Evolutionary conservation across 2,113 vertebrate genomes (phyloP).

Genomic region (Macroglossus sobrinus): DNA sequence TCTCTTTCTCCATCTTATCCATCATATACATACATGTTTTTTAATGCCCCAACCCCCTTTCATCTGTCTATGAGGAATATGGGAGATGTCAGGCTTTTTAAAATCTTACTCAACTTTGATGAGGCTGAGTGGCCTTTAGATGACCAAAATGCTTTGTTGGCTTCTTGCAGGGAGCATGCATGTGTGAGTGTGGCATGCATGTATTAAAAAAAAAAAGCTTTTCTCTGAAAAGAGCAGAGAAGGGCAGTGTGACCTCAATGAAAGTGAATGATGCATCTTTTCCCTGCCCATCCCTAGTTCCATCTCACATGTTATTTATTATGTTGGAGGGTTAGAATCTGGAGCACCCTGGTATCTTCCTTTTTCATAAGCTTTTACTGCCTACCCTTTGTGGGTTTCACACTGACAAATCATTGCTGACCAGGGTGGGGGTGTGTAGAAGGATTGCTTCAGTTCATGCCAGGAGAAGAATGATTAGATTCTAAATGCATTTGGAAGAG

Average conservation of each 20-base stretch:
- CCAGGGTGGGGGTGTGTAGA: background rate
- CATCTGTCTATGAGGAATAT: conserved; percentile 60
- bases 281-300: conserved; percentile 19
- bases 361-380: conserved; percentile 22
- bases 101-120: conserved; percentile 81
- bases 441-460: conserved; percentile 16
- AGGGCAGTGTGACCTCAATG: conserved; percentile 62
- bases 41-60: conserved; percentile 49
- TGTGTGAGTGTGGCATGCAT: conserved; percentile 57
- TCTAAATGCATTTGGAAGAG: conserved; percentile 54
- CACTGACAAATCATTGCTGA: conserved; percentile 51
- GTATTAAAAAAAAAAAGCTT: conserved; percentile 43
- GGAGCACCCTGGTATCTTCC: conserved; percentile 13
- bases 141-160: conserved; percentile 65
- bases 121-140: conserved; percentile 62
- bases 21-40: conserved; percentile 52
- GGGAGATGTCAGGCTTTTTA: conserved; percentile 56
- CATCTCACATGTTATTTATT: conserved; percentile 64
- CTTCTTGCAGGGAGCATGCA: conserved; percentile 50
- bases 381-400: conserved; percentile 39
- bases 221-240: conserved; percentile 65
- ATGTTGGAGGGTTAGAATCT: conserved; percentile 49
- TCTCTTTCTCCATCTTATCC: background rate
- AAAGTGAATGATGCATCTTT: conserved; percentile 72
- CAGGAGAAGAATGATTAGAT: conserved; percentile 57